These are phyloP conservation scores for Lasioglossum albipes DNA, from an alignment of 1,140 invertebrate genomes.

Conservation along the genomic window DNA sequence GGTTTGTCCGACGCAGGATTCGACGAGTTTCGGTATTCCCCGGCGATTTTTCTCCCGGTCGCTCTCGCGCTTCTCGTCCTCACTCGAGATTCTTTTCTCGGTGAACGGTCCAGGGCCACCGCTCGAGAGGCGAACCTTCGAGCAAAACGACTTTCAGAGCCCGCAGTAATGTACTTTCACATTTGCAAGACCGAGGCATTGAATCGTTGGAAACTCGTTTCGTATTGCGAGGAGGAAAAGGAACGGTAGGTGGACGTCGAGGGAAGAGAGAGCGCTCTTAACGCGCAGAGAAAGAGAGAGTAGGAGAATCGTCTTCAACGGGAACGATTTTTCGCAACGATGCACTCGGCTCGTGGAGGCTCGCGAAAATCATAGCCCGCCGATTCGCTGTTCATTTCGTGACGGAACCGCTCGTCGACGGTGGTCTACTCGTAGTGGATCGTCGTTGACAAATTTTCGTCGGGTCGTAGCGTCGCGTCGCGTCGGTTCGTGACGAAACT, in stretches of 20 bases:
- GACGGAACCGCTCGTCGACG: background rate
- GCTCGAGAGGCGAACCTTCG: conserved; percentile 60
- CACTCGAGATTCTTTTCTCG: conserved; percentile 51
- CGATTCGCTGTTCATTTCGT: conserved; percentile 2
- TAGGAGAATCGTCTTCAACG: background rate
- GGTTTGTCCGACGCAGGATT: no score
- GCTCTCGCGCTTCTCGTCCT: conserved; percentile 16
- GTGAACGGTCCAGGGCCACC: conserved; percentile 62
- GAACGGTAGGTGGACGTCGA: background rate
- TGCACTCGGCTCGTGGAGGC: background rate
- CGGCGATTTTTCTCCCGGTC: conserved; percentile 28
- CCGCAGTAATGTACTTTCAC: conserved; percentile 65
- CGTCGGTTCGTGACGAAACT: no score
- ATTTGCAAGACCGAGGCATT: conserved; percentile 65
- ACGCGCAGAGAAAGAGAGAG: no score
- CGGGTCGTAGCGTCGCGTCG: no score
- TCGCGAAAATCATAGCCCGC: conserved; percentile 28
- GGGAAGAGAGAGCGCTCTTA: background rate
- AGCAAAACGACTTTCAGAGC: conserved; percentile 64
- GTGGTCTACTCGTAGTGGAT: no score
- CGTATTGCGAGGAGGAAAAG: conserved; percentile 37
- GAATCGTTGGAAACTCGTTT: conserved; percentile 63
- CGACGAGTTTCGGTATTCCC: background rate
- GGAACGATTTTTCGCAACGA: conserved; percentile 41
- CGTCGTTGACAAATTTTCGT: no score